Conservation (phyloP, 2,113 vertebrate genomes). For the Rhizomys pruinosus region DNA sequence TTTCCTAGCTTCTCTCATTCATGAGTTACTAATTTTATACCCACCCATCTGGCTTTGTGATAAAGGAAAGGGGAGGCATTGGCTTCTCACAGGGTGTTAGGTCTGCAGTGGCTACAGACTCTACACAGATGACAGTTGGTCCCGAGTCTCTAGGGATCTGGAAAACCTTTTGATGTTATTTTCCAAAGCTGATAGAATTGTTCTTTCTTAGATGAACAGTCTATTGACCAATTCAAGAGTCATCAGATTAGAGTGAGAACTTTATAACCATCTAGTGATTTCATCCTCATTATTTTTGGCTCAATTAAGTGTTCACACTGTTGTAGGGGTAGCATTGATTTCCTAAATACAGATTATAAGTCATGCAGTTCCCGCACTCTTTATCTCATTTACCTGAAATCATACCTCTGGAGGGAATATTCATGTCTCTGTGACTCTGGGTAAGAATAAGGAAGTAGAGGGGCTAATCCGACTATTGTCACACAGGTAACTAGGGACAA, state of each 20-base stretch:
- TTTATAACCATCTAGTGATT: neutral
- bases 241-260: neutral
- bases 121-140: neutral
- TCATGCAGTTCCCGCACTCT: neutral
- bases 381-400: neutral
- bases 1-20: neutral
- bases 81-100: neutral
- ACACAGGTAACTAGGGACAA: neutral
- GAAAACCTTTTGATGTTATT: neutral
- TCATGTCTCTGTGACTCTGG: neutral
- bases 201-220: neutral
- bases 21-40: constrained; percentile 2
- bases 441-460: no score
- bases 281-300: neutral
- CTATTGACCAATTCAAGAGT: neutral
- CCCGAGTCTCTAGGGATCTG: neutral
- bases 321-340: neutral
- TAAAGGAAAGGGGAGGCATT: neutral
- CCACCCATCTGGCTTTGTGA: neutral
- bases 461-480: neutral
- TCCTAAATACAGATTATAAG: neutral
- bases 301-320: neutral
- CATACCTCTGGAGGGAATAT: neutral
- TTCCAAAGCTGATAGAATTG: neutral
- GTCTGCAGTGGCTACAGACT: neutral